Evolutionary conservation across 2,888 invertebrate genomes (phyloP).

Genomic region (Punctoribates punctum): DNA sequence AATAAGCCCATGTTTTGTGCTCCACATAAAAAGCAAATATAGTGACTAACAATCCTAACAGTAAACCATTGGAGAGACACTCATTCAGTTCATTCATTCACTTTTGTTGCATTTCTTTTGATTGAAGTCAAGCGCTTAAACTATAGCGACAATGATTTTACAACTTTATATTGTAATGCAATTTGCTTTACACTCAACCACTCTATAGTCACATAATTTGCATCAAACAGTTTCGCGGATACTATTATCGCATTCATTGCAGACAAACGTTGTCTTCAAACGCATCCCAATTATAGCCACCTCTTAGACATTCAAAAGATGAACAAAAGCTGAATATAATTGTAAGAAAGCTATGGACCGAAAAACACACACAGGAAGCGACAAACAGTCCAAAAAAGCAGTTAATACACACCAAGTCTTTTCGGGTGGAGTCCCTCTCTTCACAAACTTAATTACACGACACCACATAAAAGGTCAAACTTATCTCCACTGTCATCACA

Average conservation of each 20-base stretch:
- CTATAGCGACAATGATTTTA: conserved; percentile 34
- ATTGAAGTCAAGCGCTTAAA: conserved; percentile 36
- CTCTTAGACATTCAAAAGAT: conserved; percentile 12
- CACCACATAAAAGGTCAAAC: not conserved
- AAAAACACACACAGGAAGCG: conserved; percentile 26
- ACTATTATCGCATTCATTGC: not conserved
- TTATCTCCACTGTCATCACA: not conserved
- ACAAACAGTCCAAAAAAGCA: conserved; percentile 1
- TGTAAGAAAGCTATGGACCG: conserved; percentile 34
- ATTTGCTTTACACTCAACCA: conserved; percentile 14
- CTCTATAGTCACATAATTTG: conserved; percentile 6
- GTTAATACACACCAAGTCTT: conserved; percentile 12
- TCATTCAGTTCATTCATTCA: conserved; percentile 18
- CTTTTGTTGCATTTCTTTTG: conserved; percentile 32
- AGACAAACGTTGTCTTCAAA: not conserved
- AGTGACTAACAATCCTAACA: conserved; percentile 9
- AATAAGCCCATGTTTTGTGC: conserved; percentile 33
- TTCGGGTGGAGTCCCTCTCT: conserved; percentile 11
- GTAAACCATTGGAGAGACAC: conserved; percentile 33
- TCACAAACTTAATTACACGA: conserved; percentile 15
- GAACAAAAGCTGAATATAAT: conserved; percentile 11
- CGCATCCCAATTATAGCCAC: conserved; percentile 22
- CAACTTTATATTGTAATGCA: conserved; percentile 34
- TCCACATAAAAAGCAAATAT: conserved; percentile 10
- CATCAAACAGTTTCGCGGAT: conserved; percentile 3